Evolutionary conservation across 2,797 vertebrate genomes (phyloP), one percentile per base, ranked within the genome.

Genomic region (Xyrichtys novacula): DNA sequence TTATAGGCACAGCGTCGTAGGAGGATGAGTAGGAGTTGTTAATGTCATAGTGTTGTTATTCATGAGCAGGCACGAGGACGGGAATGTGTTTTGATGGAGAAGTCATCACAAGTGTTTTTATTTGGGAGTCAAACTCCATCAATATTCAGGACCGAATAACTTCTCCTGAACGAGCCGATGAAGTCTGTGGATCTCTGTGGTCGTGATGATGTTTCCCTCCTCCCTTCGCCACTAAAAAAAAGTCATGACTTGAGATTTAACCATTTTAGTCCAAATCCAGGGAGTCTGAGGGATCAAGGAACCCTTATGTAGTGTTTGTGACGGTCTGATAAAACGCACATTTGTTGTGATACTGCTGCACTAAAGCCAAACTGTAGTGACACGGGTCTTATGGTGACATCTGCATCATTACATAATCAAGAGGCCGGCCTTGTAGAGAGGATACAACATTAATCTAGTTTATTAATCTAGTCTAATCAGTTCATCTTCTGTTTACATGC

Each of bases 1-100:
- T 81, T 77, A 68, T 54, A 47, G 72, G 57, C 72, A 34, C 68
- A 28, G 74, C 55, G 72, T 56, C 3, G 80, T 71, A 50, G 78
- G 83, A 76, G 56, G 69, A 46, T 52, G 81, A 82, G 88, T 85
- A 62, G 85, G 84, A 85, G 86, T 83, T 79, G 63, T 69, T 82
- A 80, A 87, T 87, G 85, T 85, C 76, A 80, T 34, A 31, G 48
- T 78, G 59, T 67, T 71, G 65, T 82, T 86, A 84, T 86, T 88
- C 80, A 87, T 17, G 65, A 78, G 71, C 44, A 64, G 56, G 56
- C 76, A 83, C 17, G 8, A 65, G 76, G 52, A 62, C 23, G 17
- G 62, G 15, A 82, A 60, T 32, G 52, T 72, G 40, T 70, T 54
- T 57, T 59, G n/a, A 48, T 43, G 36, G 22, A 59, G 25, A 67